Conservation (phyloP, 2,888 invertebrate species). For the Cynaeus angustus region DNA sequence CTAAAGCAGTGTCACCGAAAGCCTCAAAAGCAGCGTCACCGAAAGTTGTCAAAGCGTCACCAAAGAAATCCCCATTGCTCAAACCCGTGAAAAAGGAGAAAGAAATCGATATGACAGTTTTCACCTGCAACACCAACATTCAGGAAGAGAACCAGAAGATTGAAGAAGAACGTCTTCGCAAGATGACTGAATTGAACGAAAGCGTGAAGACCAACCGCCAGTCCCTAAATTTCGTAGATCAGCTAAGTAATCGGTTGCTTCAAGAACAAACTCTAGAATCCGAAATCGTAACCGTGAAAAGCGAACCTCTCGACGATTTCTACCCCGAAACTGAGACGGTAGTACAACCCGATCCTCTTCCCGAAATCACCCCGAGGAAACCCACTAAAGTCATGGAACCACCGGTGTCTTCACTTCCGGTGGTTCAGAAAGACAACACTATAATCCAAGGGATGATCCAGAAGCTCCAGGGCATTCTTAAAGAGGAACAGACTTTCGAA, state of each 20-base stretch:
- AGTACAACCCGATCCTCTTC: slow-evolving; percentile 34
- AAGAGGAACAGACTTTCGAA: slow-evolving; percentile 46
- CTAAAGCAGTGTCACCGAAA: background rate
- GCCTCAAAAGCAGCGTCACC: slow-evolving; percentile 30
- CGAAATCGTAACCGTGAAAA: slow-evolving; percentile 34
- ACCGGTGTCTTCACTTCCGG: background rate
- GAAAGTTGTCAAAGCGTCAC: background rate
- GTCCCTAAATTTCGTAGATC: slow-evolving; percentile 63
- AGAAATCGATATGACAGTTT: slow-evolving; percentile 61
- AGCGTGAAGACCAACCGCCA: slow-evolving; percentile 62
- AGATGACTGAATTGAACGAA: slow-evolving; percentile 72
- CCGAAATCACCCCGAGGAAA: slow-evolving; percentile 50
- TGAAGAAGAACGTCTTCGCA: slow-evolving; percentile 71
- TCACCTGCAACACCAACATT: slow-evolving; percentile 67
- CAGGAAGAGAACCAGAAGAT: slow-evolving; percentile 71
- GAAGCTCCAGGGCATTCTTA: slow-evolving; percentile 60
- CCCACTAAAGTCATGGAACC: slow-evolving; percentile 41
- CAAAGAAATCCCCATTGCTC: background rate
- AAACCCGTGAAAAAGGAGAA: slow-evolving; percentile 48
- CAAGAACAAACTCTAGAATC: slow-evolving; percentile 46
- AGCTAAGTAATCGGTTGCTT: slow-evolving; percentile 61
- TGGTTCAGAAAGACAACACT: slow-evolving; percentile 36
- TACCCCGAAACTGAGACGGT: slow-evolving; percentile 24
- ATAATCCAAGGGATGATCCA: slow-evolving; percentile 51
- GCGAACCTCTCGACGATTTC: slow-evolving; percentile 36